Base-by-base conservation (phyloP, 1,140 invertebrate genomes). In the Pomphorhynchus laevis region DNA sequence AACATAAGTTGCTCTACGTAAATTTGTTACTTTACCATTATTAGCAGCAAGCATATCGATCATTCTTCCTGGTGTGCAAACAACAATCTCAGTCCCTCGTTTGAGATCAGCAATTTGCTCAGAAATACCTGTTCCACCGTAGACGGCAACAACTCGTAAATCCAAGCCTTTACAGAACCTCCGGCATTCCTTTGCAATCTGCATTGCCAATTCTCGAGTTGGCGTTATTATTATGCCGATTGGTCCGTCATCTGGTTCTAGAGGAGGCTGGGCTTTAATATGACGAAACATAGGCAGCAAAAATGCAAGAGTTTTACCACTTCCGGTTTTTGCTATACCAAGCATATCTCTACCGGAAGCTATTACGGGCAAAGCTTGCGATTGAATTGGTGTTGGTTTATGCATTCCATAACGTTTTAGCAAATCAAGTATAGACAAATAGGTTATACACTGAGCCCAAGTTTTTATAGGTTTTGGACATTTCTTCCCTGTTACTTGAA, bases 41-140 rank as follows among this genome's bases (percentile, higher is more conserved):
- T 98, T 98, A 4, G 84, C 86, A 0, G 82, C 77, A 38, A 98
- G 56, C 82, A 99, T 93, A 54, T 98, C 89, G 49, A 98, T 98
- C 86, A 99, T 95, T 45, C 89, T 64, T 0, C 89, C 89, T 0
- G 89, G 86, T 1, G 89, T 99, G 49, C 86, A 95, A 0, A 98
- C 84, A 44, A 98, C 84, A 41, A 98, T 84, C 59, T 95, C 84
- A 1, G 82, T 76, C 14, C 86, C 86, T 35, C 82, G 65, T 56
- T 98, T 95, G 36, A 98, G 53, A 55, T 95, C 84, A 0, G 84
- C 84, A 49, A 98, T 98, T 58, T 86, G 70, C 58, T 89, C 80
- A 1, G 72, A 82, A 45, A 84, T 82, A 1, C 76, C 84, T 1
- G 86, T 93, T 8, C 89, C 89, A 17, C 89, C 89, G 53, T 98